Evolutionary conservation across 2,888 invertebrate species (phyloP).

Genomic region (Aelia acuminata): DNA sequence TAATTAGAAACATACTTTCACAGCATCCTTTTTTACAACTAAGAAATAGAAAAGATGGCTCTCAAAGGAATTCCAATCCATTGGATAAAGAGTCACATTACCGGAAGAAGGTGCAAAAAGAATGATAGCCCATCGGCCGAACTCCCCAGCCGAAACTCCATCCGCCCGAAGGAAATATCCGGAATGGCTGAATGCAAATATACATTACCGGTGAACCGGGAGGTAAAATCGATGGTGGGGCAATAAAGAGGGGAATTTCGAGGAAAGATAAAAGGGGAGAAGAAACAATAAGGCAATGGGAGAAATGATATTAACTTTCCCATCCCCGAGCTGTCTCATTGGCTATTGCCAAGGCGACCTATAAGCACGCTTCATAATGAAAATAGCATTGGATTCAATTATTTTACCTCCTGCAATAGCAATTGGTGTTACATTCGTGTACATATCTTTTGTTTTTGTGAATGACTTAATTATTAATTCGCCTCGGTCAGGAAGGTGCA

Average conservation of each 20-base stretch:
- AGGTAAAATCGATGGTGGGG: slow-evolving; percentile 17
- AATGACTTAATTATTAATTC: no score
- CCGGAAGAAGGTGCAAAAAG: neutral
- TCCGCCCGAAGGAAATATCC: neutral
- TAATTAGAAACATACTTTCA: no score
- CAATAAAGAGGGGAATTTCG: slow-evolving; percentile 24
- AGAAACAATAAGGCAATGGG: neutral
- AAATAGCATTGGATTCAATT: neutral
- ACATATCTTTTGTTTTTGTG: no score
- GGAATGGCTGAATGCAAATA: slow-evolving; percentile 3
- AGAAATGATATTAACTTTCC: neutral
- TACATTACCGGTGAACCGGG: neutral
- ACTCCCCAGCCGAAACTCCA: neutral
- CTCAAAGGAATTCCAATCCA: neutral
- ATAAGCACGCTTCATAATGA: neutral
- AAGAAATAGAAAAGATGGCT: neutral
- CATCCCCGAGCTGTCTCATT: neutral
- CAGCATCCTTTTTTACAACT: no score
- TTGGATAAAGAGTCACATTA: neutral
- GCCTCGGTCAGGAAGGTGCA: no score
- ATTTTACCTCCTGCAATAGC: neutral
- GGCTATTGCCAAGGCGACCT: slow-evolving; percentile 1
- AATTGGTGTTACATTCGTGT: no score
- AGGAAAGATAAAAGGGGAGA: slow-evolving; percentile 27
- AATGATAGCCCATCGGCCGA: neutral